A percentile compares a stretch with the other conserved stretches of the same genome.
phyloP scores from a whole-genome alignment of 2,888 invertebrate species.

The Mythimna ferrago region DNA sequence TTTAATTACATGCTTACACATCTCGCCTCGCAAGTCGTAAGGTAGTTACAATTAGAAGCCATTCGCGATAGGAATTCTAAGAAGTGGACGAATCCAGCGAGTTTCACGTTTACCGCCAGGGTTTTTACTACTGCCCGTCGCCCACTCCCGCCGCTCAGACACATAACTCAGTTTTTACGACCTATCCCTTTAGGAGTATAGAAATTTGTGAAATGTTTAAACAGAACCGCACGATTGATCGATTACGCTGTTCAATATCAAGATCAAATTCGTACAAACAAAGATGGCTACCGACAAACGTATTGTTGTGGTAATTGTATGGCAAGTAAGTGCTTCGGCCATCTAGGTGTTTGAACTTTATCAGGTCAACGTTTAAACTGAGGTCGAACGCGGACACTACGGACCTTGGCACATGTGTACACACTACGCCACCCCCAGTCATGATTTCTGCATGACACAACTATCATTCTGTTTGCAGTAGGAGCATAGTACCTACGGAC shows the following conservation, averaged over 20 bases:
- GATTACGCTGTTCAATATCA: constrained; percentile 56
- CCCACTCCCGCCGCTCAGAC: constrained; percentile 56
- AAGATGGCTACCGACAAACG: constrained; percentile 64
- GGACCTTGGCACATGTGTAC: constrained; percentile 66
- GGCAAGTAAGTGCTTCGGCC: constrained; percentile 40
- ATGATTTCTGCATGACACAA: constrained; percentile 46
- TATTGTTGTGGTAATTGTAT: constrained; percentile 49
- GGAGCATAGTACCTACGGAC: constrained; percentile 39
- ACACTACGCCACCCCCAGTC: constrained; percentile 61
- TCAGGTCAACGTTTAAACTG: constrained; percentile 82
- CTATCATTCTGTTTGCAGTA: constrained; percentile 45
- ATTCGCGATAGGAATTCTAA: constrained; percentile 68
- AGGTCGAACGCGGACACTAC: constrained; percentile 82
- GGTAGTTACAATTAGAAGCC: constrained; percentile 70
- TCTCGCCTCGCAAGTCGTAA: constrained; percentile 53
- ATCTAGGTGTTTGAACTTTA: constrained; percentile 76
- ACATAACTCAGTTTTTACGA: constrained; percentile 70
- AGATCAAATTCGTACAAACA: constrained; percentile 63
- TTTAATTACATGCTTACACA: constrained; percentile 52
- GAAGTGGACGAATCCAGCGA: constrained; percentile 69
- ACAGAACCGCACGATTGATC: constrained; percentile 48
- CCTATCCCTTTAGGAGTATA: constrained; percentile 49
- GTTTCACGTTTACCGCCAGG: constrained; percentile 65
- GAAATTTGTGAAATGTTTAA: constrained; percentile 54
- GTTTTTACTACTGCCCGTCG: constrained; percentile 66